Base-by-base conservation (phyloP, 1,140 invertebrate genomes). In the Tetragnatha versicolor region DNA sequence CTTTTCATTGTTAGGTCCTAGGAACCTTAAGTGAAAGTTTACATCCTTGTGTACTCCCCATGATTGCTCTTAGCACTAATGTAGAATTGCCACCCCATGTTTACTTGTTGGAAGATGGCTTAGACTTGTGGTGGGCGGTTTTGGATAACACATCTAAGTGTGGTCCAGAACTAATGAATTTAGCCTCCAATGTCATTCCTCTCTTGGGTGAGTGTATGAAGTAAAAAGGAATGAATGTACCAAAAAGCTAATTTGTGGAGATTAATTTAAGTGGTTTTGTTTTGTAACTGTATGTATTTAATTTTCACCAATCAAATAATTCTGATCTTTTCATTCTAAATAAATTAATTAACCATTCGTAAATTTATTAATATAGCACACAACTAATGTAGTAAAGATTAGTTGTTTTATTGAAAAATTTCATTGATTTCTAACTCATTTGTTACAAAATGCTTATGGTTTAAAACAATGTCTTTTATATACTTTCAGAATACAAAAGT, bases 71-170 rank as follows among this genome's bases (percentile, higher is more conserved):
- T 77, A 87, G 87, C 78, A 95, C 94, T 2, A 92, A 96, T 84
- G 87, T 93, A 0, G 90, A 90, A 72, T 90, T 94, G 84, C 90
- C 90, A 42, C 91, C 91, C 17, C 92, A 95, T 84, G 91, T 97
- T 45, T 97, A 97, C 86, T 88, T 97, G 49, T 86, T 96, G 80
- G 95, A 98, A 86, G 96, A 98, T 87, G 95, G 94, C 0, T 87
- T 98, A 37, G 92, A 94, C 82, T 88, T 98, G 65, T 98, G 96
- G 95, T 87, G 92, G 61, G 91, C 91, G 3, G 89, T 95, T 14
- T 86, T 98, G 65, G 91, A 95, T 84, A 92, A 93, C 83, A 89
- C 92, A 1, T 88, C 91, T 0, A 83, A 77, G 17, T 81, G 84
- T 17, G 83, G 83, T 55, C 81, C 83, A 17, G 80, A 83, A 31